Evolutionary conservation across 2,888 invertebrate species (phyloP).

Genomic region (Chrysopilus asiliformis): DNA sequence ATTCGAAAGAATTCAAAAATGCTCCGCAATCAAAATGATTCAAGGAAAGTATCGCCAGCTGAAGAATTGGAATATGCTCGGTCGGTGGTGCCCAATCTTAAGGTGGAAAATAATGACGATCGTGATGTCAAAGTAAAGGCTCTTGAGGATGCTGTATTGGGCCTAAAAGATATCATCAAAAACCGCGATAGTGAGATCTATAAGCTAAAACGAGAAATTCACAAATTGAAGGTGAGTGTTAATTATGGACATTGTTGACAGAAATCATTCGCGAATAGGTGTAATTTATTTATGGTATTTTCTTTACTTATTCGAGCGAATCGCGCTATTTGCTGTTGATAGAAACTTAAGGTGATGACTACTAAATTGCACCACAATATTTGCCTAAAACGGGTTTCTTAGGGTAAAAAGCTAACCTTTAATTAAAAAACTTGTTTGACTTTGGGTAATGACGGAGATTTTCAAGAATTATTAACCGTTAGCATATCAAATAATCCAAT

Average conservation of each 20-base stretch:
- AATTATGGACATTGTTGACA: too few relatives aligned
- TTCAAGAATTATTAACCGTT: too few relatives aligned
- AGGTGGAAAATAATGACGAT: slow-evolving; percentile 9
- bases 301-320: too few relatives aligned
- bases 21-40: slow-evolving; percentile 3
- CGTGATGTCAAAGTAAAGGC: slow-evolving; percentile 34
- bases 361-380: too few relatives aligned
- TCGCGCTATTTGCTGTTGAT: too few relatives aligned
- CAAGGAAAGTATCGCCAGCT: not conserved
- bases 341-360: too few relatives aligned
- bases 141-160: slow-evolving; percentile 42
- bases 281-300: too few relatives aligned
- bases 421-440: too few relatives aligned
- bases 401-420: too few relatives aligned
- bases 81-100: slow-evolving; percentile 3
- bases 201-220: slow-evolving; percentile 51
- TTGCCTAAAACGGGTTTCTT: too few relatives aligned
- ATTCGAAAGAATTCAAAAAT: slow-evolving; percentile 14
- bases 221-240: slow-evolving; percentile 54
- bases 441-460: too few relatives aligned
- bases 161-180: slow-evolving; percentile 41
- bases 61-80: slow-evolving; percentile 9
- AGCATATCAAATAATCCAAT: too few relatives aligned
- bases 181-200: slow-evolving; percentile 44
- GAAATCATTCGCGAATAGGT: not conserved